These are phyloP conservation scores for Ochotona curzoniae DNA, from an alignment of 2,113 vertebrate genomes.

Conservation along the genomic window DNA sequence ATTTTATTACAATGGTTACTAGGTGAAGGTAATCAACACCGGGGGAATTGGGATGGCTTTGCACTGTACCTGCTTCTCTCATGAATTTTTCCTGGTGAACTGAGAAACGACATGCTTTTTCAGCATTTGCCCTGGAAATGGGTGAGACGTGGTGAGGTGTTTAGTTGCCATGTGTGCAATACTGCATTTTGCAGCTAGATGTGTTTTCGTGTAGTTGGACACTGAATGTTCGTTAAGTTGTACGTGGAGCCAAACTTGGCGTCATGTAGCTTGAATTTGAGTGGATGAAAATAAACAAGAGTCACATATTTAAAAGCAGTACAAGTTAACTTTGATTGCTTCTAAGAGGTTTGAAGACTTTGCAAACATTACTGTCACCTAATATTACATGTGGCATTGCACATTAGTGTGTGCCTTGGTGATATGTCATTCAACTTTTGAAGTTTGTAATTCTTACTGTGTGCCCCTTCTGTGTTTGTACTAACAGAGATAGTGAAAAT, in stretches of 20 bases:
- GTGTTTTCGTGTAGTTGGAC: not conserved
- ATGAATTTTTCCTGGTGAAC: conserved; percentile 65
- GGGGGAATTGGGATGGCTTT: conserved; percentile 57
- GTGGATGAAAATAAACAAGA: conserved; percentile 72
- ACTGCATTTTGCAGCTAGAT: conserved; percentile 7
- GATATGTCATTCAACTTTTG: conserved; percentile 37
- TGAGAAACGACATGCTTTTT: conserved; percentile 62
- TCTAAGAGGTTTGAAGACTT: conserved; percentile 74
- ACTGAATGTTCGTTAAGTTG: conserved; percentile 51
- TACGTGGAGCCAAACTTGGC: conserved; percentile 4
- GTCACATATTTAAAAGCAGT: conserved; percentile 26
- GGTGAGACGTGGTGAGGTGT: not conserved
- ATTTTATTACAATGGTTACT: conserved; percentile 80
- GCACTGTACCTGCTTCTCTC: conserved; percentile 73
- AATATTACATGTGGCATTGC: conserved; percentile 25
- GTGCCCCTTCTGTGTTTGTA: not conserved
- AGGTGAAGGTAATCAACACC: conserved; percentile 68
- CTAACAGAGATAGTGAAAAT: conserved; percentile 35
- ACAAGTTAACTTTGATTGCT: conserved; percentile 37
- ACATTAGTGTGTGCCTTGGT: not conserved
- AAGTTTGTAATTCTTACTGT: not conserved
- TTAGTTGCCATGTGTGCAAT: not conserved
- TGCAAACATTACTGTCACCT: conserved; percentile 51
- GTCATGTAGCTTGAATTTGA: conserved; percentile 61
- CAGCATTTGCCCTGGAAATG: conserved; percentile 17